Conservation (phyloP, 2,113 vertebrate species). For the Chlamydotis undulata region DNA sequence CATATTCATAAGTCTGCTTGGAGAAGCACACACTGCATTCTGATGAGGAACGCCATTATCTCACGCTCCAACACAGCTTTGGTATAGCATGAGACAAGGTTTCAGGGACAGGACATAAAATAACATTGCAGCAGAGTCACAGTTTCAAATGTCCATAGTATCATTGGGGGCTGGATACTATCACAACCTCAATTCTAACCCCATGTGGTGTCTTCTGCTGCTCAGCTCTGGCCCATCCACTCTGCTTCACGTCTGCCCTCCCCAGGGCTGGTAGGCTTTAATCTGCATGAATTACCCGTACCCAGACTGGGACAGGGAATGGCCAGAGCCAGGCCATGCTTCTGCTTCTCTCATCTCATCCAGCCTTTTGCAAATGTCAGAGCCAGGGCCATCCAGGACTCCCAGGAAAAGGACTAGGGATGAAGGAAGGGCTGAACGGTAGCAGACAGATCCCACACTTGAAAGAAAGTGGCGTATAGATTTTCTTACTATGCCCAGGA, state of each 20-base stretch:
- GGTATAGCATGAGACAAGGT: not conserved
- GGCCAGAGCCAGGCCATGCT: not conserved
- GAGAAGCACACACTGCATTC: conserved; percentile 2
- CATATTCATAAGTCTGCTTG: conserved; percentile 54
- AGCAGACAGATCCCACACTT: not conserved
- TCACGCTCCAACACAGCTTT: not conserved
- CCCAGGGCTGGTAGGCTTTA: not conserved
- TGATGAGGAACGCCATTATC: not conserved
- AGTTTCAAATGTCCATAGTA: not conserved
- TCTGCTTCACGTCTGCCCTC: not conserved
- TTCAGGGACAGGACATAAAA: not conserved
- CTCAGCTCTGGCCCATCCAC: not conserved
- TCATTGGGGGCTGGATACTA: not conserved
- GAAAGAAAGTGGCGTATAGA: accelerated
- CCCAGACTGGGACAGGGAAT: not conserved
- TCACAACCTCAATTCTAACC: not conserved
- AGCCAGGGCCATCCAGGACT: not conserved
- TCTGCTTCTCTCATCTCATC: not conserved
- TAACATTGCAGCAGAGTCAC: not conserved
- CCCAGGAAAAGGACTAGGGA: not conserved
- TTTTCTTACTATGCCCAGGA: not conserved
- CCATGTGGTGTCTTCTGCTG: not conserved
- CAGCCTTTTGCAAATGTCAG: not conserved
- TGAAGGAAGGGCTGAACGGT: not conserved
- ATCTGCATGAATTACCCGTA: not conserved